A percentile compares a stretch with the other conserved stretches of the same genome.
These are phyloP conservation scores for Urosaurus nigricauda DNA, from an alignment of 2,797 vertebrate genomes.

Conservation along the genomic window DNA sequence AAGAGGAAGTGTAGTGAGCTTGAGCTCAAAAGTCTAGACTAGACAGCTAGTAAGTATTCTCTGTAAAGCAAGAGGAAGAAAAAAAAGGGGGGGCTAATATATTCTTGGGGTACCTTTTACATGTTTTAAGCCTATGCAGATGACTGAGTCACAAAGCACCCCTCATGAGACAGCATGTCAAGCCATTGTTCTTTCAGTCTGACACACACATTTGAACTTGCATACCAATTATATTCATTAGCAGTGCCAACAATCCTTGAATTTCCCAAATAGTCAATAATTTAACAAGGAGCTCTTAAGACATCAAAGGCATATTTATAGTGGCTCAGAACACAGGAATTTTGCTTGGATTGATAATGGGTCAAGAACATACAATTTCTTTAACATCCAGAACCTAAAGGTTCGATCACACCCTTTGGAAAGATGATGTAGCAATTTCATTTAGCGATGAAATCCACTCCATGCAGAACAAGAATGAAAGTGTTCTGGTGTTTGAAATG, in stretches of 20 bases:
- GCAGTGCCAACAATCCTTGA: not conserved
- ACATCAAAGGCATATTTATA: not conserved
- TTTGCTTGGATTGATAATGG: constrained; percentile 1
- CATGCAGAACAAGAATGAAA: too few species aligned
- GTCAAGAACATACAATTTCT: not conserved
- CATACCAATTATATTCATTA: not conserved
- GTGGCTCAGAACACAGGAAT: not conserved
- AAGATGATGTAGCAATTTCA: not conserved
- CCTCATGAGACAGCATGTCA: not conserved
- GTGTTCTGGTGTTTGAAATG: too few species aligned
- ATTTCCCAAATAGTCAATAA: not conserved
- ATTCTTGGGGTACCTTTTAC: not conserved
- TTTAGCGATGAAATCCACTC: not conserved
- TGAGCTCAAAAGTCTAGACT: not conserved
- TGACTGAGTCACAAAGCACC: not conserved
- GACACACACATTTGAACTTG: not conserved
- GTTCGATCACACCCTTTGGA: not conserved
- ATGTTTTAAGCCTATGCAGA: not conserved
- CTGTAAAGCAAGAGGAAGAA: not conserved
- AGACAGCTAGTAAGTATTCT: not conserved
- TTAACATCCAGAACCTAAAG: not conserved
- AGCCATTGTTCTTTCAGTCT: not conserved
- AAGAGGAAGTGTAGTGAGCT: not conserved
- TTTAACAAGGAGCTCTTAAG: not conserved
- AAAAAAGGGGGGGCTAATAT: not conserved